Evolutionary conservation across 2,888 invertebrate genomes (phyloP).

Genomic region (Saturnia pavonia): DNA sequence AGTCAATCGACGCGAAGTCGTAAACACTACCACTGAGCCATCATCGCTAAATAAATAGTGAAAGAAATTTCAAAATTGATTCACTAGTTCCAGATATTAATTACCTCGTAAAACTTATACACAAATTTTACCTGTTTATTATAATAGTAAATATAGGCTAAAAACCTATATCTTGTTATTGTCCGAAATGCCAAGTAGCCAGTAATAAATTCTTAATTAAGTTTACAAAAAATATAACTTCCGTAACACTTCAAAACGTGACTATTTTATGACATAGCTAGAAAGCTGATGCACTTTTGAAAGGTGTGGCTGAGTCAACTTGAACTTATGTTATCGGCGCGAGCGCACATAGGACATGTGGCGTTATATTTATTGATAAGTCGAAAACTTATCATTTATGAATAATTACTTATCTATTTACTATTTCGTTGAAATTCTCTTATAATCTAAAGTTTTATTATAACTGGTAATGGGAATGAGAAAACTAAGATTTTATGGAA

Average conservation of each 20-base stretch:
- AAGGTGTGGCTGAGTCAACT: slow-evolving; percentile 53
- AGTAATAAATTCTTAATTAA: slow-evolving; percentile 4
- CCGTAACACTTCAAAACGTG: slow-evolving; percentile 22
- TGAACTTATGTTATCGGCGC: slow-evolving; percentile 41
- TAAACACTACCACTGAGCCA: too few species aligned
- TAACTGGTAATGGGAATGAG: not conserved
- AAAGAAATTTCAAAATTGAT: too few species aligned
- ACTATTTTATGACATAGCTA: slow-evolving; percentile 23
- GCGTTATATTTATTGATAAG: slow-evolving; percentile 53
- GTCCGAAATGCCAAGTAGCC: not conserved
- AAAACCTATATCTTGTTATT: not conserved
- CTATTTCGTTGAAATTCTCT: not conserved
- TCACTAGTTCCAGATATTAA: too few species aligned
- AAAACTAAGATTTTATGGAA: too few species aligned
- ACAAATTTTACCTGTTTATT: too few species aligned
- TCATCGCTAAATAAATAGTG: too few species aligned
- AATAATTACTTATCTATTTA: slow-evolving; percentile 2
- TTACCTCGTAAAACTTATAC: too few species aligned
- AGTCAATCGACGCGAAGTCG: too few species aligned
- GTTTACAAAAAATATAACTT: slow-evolving; percentile 6
- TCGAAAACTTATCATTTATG: slow-evolving; percentile 18
- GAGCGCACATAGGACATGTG: slow-evolving; percentile 47
- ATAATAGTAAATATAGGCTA: not conserved
- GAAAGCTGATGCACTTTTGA: slow-evolving; percentile 13
- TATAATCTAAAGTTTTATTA: not conserved